Percentiles rank a stretch among this genome's conserved stretches.
These are phyloP conservation scores for Oostethus manadensis DNA, from an alignment of 2,113 vertebrate species.

Conservation along the genomic window DNA sequence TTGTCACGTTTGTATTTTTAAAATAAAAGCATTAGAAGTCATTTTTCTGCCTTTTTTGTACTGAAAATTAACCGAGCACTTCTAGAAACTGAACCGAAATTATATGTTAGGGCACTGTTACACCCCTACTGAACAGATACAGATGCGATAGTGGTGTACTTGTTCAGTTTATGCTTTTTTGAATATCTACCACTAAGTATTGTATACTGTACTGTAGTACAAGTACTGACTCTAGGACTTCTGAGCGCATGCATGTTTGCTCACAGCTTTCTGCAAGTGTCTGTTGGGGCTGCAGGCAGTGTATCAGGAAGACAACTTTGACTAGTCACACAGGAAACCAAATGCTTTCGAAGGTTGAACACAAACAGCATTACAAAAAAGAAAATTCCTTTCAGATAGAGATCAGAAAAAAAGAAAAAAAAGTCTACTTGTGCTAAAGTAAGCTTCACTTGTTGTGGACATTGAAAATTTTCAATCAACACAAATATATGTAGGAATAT, in stretches of 20 bases:
- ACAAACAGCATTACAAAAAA: conserved; percentile 8
- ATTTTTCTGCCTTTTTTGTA: too few species aligned
- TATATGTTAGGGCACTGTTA: too few species aligned
- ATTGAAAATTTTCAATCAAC: conserved; percentile 14
- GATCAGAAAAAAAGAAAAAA: conserved; percentile 14
- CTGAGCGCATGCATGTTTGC: conserved; percentile 12
- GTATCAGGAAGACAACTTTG: conserved; percentile 29
- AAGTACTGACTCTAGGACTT: too few species aligned
- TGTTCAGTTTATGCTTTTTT: background rate
- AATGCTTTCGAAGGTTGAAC: conserved; percentile 40
- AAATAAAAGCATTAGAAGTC: too few species aligned
- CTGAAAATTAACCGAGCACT: too few species aligned
- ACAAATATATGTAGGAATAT: background rate
- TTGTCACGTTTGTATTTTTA: too few species aligned
- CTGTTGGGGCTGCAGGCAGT: conserved; percentile 6
- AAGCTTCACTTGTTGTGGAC: conserved; percentile 19
- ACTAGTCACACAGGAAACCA: conserved; percentile 47
- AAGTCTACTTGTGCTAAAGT: conserved; percentile 1
- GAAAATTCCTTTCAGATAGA: conserved; percentile 6
- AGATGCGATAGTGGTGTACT: too few species aligned
- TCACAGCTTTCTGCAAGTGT: conserved; percentile 30
- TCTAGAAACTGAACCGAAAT: too few species aligned
- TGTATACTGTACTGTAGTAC: too few species aligned
- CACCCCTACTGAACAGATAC: too few species aligned
- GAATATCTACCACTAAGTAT: background rate